phyloP scores from a whole-genome alignment of 30 jellyfish, hydroid and myxozoan species.

The Aurelia coerulea region DNA sequence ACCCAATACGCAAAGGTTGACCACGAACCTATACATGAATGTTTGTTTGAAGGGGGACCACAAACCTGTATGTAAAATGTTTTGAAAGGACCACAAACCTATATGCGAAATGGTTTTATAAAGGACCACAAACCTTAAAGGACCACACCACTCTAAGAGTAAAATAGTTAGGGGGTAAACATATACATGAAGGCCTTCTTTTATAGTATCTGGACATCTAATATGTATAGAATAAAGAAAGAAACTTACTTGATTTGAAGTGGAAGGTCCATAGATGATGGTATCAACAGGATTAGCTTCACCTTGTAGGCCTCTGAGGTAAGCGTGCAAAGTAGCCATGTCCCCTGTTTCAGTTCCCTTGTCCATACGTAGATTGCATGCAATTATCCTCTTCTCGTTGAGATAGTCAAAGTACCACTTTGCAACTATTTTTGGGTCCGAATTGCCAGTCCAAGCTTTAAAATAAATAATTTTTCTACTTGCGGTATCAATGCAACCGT shows the following conservation, averaged over 20 bases:
- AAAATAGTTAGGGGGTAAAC: too few relatives aligned
- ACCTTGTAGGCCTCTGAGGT: neutral
- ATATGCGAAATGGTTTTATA: too few relatives aligned
- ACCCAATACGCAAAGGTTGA: too few relatives aligned
- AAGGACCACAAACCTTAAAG: too few relatives aligned
- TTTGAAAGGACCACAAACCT: too few relatives aligned
- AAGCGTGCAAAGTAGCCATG: constrained; percentile 58
- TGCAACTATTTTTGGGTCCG: constrained; percentile 46
- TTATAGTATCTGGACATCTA: too few relatives aligned
- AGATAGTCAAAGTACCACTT: constrained; percentile 46
- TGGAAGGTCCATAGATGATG: constrained; percentile 61
- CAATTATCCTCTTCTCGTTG: constrained; percentile 17
- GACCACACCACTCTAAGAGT: too few relatives aligned
- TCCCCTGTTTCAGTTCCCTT: constrained; percentile 65
- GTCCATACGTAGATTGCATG: constrained; percentile 13
- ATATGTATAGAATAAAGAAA: too few relatives aligned
- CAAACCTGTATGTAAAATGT: too few relatives aligned
- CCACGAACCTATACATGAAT: too few relatives aligned
- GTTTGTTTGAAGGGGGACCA: too few relatives aligned
- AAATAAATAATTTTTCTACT: constrained; percentile 49
- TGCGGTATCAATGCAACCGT: constrained; percentile 64
- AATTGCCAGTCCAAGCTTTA: constrained; percentile 46
- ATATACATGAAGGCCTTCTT: too few relatives aligned
- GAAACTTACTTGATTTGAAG: constrained; percentile 41
- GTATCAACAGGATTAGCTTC: constrained; percentile 36